Base-by-base conservation (phyloP, 2,888 invertebrate genomes). In the Ephialtes manifestator region DNA sequence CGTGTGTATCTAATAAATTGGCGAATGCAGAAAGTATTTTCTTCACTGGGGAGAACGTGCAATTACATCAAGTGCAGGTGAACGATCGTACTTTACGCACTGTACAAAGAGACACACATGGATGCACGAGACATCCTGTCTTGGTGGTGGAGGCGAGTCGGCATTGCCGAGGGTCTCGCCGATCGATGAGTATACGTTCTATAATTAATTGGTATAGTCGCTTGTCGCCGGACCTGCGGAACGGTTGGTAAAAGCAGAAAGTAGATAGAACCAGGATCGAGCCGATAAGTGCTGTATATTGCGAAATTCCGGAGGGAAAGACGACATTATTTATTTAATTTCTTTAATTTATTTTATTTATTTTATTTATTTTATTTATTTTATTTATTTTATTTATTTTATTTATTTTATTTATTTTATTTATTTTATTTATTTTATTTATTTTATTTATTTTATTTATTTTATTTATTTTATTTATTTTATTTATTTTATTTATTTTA, bases 101-200 rank as follows among this genome's bases (percentile, higher is more conserved):
- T 71, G n/a, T 35, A 60, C 60, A 31, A 15, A 63, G 31, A 31
- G 31, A 63, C 20, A 63, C 35, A 28, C 28, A 28, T 13, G 28
- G 28, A 24, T 15, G 13, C 31, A 63, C 39, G 46, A n/a, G 28
- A 18, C n/a, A 24, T 39, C 24, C 48, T 18, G 18, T 58, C 18
- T 43, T n/a, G 81, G 28, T 28, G 78, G 46, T 70, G 72, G 72
- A 75, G 78, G 51, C 68, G 67, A 74, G 74, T 78, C 81, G 80
- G 71, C 75, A 63, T 80, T 74, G 75, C 78, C 78, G 83, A 86
- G 83, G 77, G 83, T 81, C 78, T 83, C 46, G 65, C 63, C 83
- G 81, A 85, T 83, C 83, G 85, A 85, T 83, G 76, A 74, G 76
- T 83, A 68, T 77, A 80, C 77, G 48, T 81, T 83, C 85, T 85